Percentiles rank a stretch among this genome's conserved stretches.
phyloP scores from a whole-genome alignment of 2,888 invertebrate species.

The Cantharis lateralis region DNA sequence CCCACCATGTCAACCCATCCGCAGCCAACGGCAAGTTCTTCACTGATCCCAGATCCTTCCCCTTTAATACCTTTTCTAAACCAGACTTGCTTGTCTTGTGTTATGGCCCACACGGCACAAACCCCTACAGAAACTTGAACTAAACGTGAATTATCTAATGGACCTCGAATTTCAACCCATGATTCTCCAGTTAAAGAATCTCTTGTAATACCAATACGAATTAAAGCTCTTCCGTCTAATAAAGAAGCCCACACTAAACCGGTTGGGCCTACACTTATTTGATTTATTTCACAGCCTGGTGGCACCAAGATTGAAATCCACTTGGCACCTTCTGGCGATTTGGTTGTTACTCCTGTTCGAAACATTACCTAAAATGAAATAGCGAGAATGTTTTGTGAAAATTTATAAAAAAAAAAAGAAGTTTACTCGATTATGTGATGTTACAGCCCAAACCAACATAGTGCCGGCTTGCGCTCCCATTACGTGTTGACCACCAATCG shows the following conservation, averaged over 20 bases:
- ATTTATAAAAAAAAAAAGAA: not conserved
- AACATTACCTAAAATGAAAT: constrained; percentile 71
- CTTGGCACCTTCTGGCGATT: constrained; percentile 83
- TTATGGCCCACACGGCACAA: constrained; percentile 79
- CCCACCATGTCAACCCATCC: constrained; percentile 92
- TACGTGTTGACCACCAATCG: constrained; percentile 83
- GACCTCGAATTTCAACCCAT: constrained; percentile 83
- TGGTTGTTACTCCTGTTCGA: constrained; percentile 77
- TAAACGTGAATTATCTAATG: constrained; percentile 71
- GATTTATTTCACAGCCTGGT: constrained; percentile 79
- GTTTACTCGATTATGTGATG: constrained; percentile 82
- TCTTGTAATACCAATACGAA: constrained; percentile 82
- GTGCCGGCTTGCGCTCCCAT: constrained; percentile 77
- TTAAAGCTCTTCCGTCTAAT: constrained; percentile 81
- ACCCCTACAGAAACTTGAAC: constrained; percentile 81
- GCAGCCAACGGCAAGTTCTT: constrained; percentile 77
- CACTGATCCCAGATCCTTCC: constrained; percentile 71
- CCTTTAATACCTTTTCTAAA: constrained; percentile 79
- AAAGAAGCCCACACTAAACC: constrained; percentile 88
- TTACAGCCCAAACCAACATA: constrained; percentile 90
- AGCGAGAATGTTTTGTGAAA: not conserved
- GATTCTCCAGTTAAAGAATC: constrained; percentile 68
- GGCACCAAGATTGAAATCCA: constrained; percentile 83
- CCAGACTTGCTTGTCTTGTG: constrained; percentile 84
- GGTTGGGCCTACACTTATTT: constrained; percentile 83